phyloP scores from a whole-genome alignment of 2,113 vertebrate species.

The Arizona elegans region DNA sequence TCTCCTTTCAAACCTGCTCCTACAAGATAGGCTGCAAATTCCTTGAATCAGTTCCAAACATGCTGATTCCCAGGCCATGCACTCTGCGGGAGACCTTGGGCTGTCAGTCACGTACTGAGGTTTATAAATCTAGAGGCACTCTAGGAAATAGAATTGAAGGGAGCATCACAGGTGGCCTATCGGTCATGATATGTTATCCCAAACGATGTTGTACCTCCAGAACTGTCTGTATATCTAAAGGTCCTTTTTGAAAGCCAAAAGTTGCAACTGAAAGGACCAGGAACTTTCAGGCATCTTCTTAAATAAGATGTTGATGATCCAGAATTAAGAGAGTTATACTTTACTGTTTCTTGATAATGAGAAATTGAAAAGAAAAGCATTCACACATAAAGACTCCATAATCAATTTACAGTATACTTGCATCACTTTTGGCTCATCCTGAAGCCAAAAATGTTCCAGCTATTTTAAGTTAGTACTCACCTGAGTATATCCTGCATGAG shows the following conservation, averaged over 20 bases:
- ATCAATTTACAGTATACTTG: neutral
- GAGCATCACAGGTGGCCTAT: slow-evolving; percentile 30
- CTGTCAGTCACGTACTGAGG: slow-evolving; percentile 48
- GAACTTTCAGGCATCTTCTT: neutral
- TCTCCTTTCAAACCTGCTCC: slow-evolving; percentile 48
- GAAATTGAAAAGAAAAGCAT: neutral
- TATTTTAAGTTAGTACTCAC: neutral
- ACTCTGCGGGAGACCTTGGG: slow-evolving; percentile 58
- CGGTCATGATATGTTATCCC: slow-evolving; percentile 33
- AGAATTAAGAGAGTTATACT: neutral
- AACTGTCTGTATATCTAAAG: neutral
- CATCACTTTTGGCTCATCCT: neutral
- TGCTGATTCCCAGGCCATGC: slow-evolving; percentile 25
- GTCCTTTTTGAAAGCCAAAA: neutral
- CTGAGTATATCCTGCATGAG: neutral
- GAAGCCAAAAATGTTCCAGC: neutral
- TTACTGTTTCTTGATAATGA: neutral
- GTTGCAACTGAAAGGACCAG: neutral
- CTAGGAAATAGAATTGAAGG: neutral
- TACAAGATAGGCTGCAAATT: slow-evolving; percentile 58
- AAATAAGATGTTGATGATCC: neutral
- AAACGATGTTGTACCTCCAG: neutral
- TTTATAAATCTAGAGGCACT: slow-evolving; percentile 29
- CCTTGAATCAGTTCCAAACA: slow-evolving; percentile 58
- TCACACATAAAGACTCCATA: neutral